Evolutionary conservation across 1,140 invertebrate species (phyloP).

Genomic region (Tetranychus cinnabarinus): DNA sequence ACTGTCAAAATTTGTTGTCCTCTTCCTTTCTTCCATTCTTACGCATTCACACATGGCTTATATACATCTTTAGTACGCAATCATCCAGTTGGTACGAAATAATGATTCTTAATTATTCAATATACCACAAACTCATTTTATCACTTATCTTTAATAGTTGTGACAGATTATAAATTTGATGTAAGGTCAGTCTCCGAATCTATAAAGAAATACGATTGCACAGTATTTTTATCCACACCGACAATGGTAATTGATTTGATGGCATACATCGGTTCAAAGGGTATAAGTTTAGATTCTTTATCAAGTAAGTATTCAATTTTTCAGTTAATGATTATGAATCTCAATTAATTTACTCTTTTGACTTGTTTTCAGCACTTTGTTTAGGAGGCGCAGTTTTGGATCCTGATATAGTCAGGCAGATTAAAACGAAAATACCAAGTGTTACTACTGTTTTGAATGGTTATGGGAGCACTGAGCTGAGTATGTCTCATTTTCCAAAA

Average conservation of each 20-base stretch:
- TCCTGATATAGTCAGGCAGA: conserved; percentile 3
- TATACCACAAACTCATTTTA: not conserved
- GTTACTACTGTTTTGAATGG: conserved; percentile 5
- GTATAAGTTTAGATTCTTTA: not conserved
- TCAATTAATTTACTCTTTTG: not conserved
- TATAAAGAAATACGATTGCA: conserved; percentile 26
- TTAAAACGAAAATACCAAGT: not conserved
- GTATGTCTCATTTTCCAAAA: not conserved
- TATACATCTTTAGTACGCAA: conserved; percentile 17
- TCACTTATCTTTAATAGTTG: not conserved
- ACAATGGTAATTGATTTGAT: conserved; percentile 86
- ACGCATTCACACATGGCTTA: conserved; percentile 46
- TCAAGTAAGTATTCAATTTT: not conserved
- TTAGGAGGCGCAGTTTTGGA: conserved; percentile 5
- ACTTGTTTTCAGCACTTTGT: not conserved
- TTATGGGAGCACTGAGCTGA: conserved; percentile 7
- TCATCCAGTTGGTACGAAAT: not conserved
- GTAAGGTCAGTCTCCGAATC: not conserved
- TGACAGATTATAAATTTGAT: not conserved
- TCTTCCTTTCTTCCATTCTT: conserved; percentile 80
- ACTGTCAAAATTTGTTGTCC: conserved; percentile 35
- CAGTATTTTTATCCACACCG: conserved; percentile 62
- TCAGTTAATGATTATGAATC: not conserved
- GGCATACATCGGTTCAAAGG: not conserved
- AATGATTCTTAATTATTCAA: not conserved